A percentile compares a stretch with the other conserved stretches of the same genome.
phyloP scores from a whole-genome alignment of 2,888 invertebrate species.

The Scrobipalpa atriplicella region DNA sequence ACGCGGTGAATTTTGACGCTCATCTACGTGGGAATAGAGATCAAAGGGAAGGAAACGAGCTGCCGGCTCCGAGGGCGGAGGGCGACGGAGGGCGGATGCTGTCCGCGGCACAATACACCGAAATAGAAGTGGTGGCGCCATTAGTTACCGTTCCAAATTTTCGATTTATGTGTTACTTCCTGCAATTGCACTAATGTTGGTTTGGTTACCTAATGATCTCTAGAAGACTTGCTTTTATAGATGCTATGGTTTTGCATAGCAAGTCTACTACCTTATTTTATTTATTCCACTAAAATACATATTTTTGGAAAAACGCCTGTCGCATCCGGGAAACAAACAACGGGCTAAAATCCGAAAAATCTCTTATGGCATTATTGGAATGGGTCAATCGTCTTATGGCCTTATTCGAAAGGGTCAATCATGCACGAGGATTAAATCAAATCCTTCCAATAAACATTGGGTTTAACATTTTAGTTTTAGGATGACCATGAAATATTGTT shows the following conservation, averaged over 20 bases:
- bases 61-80: conserved; percentile 11
- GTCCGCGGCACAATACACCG: conserved; percentile 55
- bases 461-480: too few relatives aligned
- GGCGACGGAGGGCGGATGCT: conserved; percentile 61
- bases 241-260: background rate
- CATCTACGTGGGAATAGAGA: conserved; percentile 41
- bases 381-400: too few relatives aligned
- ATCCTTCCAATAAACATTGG: too few relatives aligned
- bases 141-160: conserved; percentile 64
- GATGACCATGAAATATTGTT: too few relatives aligned
- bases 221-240: conserved; percentile 1
- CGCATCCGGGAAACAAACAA: too few relatives aligned
- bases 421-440: too few relatives aligned
- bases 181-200: conserved; percentile 38
- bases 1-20: background rate
- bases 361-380: too few relatives aligned
- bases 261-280: too few relatives aligned
- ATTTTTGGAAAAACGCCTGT: too few relatives aligned
- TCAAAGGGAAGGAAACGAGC: conserved; percentile 51
- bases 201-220: conserved; percentile 16
- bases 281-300: too few relatives aligned
- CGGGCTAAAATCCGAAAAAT: too few relatives aligned
- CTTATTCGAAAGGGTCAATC: too few relatives aligned
- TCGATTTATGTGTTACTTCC: conserved; percentile 70
- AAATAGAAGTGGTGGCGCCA: conserved; percentile 68